Evolutionary conservation across 2,888 invertebrate species (phyloP), one percentile per base, ranked within the genome.

Genomic region (Agrotis exclamationis): DNA sequence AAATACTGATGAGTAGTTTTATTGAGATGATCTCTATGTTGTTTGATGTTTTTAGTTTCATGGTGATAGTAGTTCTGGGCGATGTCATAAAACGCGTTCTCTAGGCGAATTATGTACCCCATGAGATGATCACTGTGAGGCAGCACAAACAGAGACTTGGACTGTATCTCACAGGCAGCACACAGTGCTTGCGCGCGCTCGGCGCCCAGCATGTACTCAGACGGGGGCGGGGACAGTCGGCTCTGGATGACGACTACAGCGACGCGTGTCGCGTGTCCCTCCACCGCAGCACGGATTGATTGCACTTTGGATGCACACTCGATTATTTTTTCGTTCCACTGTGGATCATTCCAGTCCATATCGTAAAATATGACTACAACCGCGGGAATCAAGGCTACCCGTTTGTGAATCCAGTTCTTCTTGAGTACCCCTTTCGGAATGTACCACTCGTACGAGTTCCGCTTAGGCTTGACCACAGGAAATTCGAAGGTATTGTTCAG

Each of bases 291-390:
- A 84, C 98, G 97, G 80, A 98, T 96, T 0, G 98, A 97, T 91
- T 99, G 98, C 47, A 99, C 98, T 86, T 98, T 97, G 0, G 98
- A 98, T 13, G 99, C 98, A 93, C 99, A 99, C 92, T 99, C 99
- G 86, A 98, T 97, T 89, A 99, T 98, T 90, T 98, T 99, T 85
- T 99, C 99, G 84, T 98, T 98, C 99, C 99, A 99, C 79, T 98
- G 97, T 0, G 97, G 96, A 93, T 99, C 99, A 91, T 99, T 98
- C 99, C 99, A 99, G 94, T 99, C 99, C 90, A 99, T 97, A 89
- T 99, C 99, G 92, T 98, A 99, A 93, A 99, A 99, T 76, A 99
- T 97, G 3, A 99, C 99, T 39, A 99, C 98, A 1, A 99, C 98
- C 1, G 99, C 98, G 13, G 99, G 99, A 79, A 99, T 97, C 70